Base-by-base conservation (phyloP, 2,113 vertebrate genomes). In the Apteryx owenii region DNA sequence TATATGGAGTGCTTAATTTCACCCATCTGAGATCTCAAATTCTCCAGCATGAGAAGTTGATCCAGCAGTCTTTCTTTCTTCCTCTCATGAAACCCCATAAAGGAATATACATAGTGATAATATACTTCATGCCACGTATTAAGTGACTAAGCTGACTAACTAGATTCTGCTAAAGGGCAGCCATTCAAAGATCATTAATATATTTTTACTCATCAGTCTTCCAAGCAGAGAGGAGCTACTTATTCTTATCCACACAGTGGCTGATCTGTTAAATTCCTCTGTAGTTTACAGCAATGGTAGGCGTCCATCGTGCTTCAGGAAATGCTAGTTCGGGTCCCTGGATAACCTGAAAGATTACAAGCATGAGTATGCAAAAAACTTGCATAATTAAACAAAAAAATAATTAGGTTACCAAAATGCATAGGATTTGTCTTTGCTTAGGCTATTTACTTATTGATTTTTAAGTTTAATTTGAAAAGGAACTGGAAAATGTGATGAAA, bases 341-440 rank as follows among this genome's bases (percentile, higher is more conserved):
- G 85, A 69, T 92, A 94, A 91, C 16, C 71, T 91, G 38, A 71
- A 93, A 96, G 72, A 90, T 68, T 88, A 15, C 12, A 88, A 91
- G 19, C 28, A 48, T 70, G 75, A 91, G 31, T 84, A 87, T 92
- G 44, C 73, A 85, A 94, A 38, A 96, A 76, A 90, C 4, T 77
- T 95, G 72, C 26, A 76, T 95, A 95, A 95, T 97, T 94, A 96
- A 96, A 77, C 14, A 61, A 75, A 56, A 96, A 96, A 97, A 88
- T 51, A 91, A 87, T 65, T 48, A 95, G 31, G 22, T 61, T 82
- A 89, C 61, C 12, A 88, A 92, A 93, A 96, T 85, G 8, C 12
- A 58, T 44, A 78, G 16, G 42, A 89, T 93, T 90, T 2, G 1
- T 88, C 61, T 73, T 84, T 90, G 91, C 29, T 89, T 8, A 3